phyloP scores from a whole-genome alignment of 2,113 vertebrate genomes.

The Rhagologus leucostigma region DNA sequence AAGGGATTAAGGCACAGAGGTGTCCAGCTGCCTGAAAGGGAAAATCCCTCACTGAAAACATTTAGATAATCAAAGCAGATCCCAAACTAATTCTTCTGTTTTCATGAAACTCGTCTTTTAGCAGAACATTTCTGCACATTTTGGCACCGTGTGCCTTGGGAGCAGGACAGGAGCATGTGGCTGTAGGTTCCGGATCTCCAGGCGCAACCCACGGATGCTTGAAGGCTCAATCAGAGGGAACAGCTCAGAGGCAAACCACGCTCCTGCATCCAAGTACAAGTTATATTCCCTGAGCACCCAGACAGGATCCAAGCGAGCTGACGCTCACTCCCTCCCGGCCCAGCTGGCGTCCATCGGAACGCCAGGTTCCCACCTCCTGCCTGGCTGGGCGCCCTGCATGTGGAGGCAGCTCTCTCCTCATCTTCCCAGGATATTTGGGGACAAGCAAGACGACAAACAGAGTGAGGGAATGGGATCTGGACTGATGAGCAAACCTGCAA shows the following conservation, averaged over 20 bases:
- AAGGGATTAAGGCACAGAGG: neutral
- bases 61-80: neutral
- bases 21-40: neutral
- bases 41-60: neutral
- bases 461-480: neutral
- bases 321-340: neutral
- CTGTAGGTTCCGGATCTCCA: neutral
- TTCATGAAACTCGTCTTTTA: neutral
- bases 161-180: neutral
- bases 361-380: neutral
- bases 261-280: neutral
- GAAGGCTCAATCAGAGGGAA: neutral
- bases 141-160: accelerated
- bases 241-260: neutral
- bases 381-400: neutral
- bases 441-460: neutral
- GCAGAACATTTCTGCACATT: neutral
- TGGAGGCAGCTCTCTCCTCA: neutral
- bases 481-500: neutral
- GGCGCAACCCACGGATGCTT: neutral
- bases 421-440: neutral
- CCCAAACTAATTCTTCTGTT: neutral
- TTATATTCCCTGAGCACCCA: neutral
- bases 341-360: accelerated
- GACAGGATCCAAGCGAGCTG: neutral